phyloP scores from a whole-genome alignment of 1,140 invertebrate species.

The Ridgeia piscesae region DNA sequence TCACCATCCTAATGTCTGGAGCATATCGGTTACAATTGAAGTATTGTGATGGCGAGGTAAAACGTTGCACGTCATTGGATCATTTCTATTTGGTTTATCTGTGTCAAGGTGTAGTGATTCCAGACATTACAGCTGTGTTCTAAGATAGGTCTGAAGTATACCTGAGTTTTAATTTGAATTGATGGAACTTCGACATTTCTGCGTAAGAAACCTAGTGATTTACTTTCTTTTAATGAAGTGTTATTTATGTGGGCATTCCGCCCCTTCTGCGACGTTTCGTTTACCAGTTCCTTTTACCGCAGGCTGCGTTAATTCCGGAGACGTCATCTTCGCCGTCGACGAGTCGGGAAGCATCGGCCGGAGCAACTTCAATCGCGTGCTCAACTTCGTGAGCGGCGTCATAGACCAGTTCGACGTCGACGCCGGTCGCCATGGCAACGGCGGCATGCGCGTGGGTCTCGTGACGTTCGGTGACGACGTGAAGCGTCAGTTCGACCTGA shows the following conservation, averaged over 20 bases:
- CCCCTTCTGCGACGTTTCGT: too few relatives aligned
- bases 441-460: neutral
- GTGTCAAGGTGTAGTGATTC: too few relatives aligned
- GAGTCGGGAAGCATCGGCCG: constrained; percentile 23
- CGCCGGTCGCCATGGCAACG: neutral
- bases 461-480: constrained; percentile 14
- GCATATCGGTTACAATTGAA: too few relatives aligned
- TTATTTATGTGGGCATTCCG: neutral
- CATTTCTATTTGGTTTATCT: too few relatives aligned
- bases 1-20: too few relatives aligned
- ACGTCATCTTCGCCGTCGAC: constrained; percentile 17
- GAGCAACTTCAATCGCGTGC: constrained; percentile 4
- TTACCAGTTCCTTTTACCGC: neutral
- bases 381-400: constrained; percentile 1
- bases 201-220: too few relatives aligned
- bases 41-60: too few relatives aligned
- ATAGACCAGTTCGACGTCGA: neutral
- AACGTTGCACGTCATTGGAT: too few relatives aligned
- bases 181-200: too few relatives aligned
- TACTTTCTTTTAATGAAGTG: neutral
- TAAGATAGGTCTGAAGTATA: too few relatives aligned
- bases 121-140: too few relatives aligned
- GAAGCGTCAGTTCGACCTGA: constrained; percentile 9
- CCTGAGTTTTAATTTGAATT: too few relatives aligned
- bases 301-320: neutral